These are phyloP conservation scores for Empis stercorea DNA, from an alignment of 2,888 invertebrate species.

Conservation along the genomic window DNA sequence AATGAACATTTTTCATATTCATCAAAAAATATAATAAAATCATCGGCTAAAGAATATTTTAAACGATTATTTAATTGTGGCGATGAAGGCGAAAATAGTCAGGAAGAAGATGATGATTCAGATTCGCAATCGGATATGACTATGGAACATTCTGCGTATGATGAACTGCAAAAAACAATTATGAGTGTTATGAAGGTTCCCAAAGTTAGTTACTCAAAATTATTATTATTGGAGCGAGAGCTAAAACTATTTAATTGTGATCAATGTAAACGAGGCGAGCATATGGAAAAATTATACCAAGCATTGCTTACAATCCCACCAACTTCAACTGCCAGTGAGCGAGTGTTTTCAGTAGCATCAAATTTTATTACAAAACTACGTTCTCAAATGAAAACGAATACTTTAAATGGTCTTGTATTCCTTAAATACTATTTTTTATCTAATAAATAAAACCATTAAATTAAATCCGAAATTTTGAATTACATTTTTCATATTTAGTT, in stretches of 20 bases:
- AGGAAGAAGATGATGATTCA: background rate
- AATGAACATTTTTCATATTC: background rate
- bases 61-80: background rate
- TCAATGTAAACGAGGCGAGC: background rate
- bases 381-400: background rate
- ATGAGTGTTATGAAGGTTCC: background rate
- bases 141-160: background rate
- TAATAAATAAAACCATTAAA: background rate
- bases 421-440: background rate
- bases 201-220: background rate
- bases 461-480: no score
- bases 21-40: background rate
- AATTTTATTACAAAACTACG: background rate
- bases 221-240: background rate
- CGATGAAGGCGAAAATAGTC: background rate
- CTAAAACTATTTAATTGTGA: no score
- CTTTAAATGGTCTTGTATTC: background rate
- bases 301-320: background rate
- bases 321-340: background rate
- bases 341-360: background rate
- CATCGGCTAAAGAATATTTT: background rate
- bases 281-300: background rate
- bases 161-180: background rate
- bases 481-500: no score
- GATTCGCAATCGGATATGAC: background rate